Percentiles rank a stretch among this genome's conserved stretches.
These are phyloP conservation scores for Trialeurodes vaporariorum DNA, from an alignment of 1,140 invertebrate genomes.

Conservation along the genomic window DNA sequence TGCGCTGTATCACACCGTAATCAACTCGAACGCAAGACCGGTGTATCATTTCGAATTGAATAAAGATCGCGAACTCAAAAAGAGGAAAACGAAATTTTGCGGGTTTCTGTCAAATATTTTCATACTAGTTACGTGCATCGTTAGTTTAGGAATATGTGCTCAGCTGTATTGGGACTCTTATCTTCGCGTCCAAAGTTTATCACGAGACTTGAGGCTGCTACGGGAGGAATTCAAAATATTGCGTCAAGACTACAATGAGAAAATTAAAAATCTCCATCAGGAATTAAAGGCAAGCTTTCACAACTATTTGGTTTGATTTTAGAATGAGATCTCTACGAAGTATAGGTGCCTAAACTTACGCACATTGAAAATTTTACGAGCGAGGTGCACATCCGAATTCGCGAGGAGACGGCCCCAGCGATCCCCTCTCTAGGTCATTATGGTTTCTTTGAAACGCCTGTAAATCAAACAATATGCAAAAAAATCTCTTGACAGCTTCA, in stretches of 20 bases:
- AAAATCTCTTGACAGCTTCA: too few relatives aligned
- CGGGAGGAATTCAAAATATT: background rate
- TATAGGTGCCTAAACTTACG: background rate
- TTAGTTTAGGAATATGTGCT: background rate
- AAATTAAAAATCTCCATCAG: background rate
- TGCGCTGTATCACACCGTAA: background rate
- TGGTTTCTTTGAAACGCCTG: too few relatives aligned
- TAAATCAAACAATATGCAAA: too few relatives aligned
- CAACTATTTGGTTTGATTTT: background rate
- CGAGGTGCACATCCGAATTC: background rate
- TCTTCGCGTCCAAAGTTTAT: background rate
- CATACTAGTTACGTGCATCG: background rate
- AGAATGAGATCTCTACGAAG: background rate
- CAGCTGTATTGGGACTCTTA: background rate
- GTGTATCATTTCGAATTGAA: background rate
- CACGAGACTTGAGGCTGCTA: background rate
- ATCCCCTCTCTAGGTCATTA: too few relatives aligned
- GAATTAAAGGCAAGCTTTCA: background rate
- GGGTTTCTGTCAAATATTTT: background rate
- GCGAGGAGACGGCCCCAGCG: background rate
- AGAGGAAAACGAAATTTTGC: background rate
- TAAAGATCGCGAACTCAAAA: background rate
- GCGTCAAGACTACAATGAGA: background rate
- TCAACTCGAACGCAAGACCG: background rate
- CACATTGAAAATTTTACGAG: too few relatives aligned